Evolutionary conservation across 2,113 vertebrate genomes (phyloP).

Genomic region (Callorhinus ursinus): DNA sequence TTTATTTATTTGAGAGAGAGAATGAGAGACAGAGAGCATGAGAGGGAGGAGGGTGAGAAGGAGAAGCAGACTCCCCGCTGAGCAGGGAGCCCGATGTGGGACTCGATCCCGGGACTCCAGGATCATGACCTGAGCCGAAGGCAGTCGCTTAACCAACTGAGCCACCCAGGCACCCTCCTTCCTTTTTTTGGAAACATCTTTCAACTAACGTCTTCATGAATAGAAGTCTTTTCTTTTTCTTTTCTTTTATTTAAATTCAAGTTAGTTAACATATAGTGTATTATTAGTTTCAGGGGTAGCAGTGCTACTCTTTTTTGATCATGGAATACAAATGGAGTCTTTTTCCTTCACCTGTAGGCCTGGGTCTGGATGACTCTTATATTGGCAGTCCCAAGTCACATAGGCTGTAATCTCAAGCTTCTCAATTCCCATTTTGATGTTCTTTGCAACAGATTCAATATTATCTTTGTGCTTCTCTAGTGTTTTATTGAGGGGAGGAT

Average conservation of each 20-base stretch:
- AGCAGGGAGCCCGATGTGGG: no score
- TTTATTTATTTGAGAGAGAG: no score
- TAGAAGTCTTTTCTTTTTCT: neutral
- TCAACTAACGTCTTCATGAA: neutral
- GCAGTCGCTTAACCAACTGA: no score
- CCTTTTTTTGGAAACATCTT: neutral
- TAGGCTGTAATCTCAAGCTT: neutral
- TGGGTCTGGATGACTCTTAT: neutral
- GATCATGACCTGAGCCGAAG: no score
- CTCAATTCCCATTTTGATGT: neutral
- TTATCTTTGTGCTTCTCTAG: neutral
- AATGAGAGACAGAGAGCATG: no score
- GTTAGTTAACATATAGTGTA: neutral
- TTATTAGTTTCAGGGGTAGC: neutral
- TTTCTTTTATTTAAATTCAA: neutral
- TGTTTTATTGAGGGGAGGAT: neutral
- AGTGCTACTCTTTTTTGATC: neutral
- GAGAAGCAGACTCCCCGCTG: no score
- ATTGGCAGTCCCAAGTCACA: neutral
- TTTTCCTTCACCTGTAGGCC: neutral
- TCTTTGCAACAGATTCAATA: neutral
- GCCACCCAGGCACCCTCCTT: neutral
- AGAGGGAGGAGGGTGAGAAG: no score
- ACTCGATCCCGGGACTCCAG: no score
- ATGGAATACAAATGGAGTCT: neutral